These are phyloP conservation scores for Schlechtendalia chinensis DNA, from an alignment of 1,140 invertebrate species.

Conservation along the genomic window DNA sequence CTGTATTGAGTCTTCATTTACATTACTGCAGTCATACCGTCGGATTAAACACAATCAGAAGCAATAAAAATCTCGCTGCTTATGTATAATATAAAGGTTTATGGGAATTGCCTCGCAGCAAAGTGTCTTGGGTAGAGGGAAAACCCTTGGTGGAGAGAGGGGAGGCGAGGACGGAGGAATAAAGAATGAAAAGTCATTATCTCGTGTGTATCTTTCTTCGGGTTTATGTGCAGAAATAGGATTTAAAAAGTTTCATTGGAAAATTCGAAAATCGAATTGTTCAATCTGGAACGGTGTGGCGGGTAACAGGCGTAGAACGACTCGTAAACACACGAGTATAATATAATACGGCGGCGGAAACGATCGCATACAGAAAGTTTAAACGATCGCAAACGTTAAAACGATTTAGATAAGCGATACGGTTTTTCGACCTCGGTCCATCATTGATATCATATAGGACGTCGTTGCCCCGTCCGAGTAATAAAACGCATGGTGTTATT, in stretches of 20 bases:
- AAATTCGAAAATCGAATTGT: conserved; percentile 1
- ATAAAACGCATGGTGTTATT: conserved; percentile 2
- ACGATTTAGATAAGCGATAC: conserved; percentile 13
- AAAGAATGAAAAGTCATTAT: conserved; percentile 6
- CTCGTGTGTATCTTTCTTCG: background rate
- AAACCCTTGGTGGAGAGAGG: no score
- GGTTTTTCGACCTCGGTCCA: background rate
- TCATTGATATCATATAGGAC: background rate
- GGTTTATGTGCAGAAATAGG: conserved; percentile 13
- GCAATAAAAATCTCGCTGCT: background rate
- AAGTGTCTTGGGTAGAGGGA: no score
- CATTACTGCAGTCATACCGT: background rate
- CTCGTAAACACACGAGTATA: background rate
- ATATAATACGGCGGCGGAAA: background rate
- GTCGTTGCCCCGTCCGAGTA: background rate
- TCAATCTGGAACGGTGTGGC: background rate
- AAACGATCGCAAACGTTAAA: no score
- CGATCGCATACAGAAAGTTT: background rate
- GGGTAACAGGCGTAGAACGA: background rate
- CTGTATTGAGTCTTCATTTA: background rate
- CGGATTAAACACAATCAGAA: background rate
- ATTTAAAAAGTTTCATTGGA: conserved; percentile 17
- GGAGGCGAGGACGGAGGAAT: no score
- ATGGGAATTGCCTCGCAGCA: no score
- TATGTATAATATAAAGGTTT: no score